Evolutionary conservation across 35 echinoderm and acorn worm species (phyloP), one percentile per base, ranked within the genome.

Genomic region (Lytechinus pictus): DNA sequence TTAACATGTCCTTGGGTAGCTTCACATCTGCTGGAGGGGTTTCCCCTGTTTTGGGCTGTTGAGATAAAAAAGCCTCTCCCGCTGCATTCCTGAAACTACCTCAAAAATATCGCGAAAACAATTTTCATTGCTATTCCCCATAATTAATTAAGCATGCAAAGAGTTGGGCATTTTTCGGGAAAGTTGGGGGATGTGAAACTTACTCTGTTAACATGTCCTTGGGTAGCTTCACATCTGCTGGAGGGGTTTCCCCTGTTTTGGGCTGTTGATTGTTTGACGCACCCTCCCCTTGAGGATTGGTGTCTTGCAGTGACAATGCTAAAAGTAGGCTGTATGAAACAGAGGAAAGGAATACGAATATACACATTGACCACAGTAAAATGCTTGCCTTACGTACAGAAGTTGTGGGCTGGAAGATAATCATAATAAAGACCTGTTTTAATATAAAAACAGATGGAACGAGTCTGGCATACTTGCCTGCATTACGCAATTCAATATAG

Each of bases 231-330:
- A 57, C 92, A 27, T 27, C 52, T 93, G 92, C 53, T 89, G 91
- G 89, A 44, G 33, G 33, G 24, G 71, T 28, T 54, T 94, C 95
- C 9, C 12, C 87, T 90, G 12, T 53, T 86, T 58, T 52, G 96
- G 86, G 94, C 94, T 97, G 86, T 29, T 86, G 89, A 28, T 89
- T 28, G 56, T 89, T 52, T 57, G 96, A 54, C 72, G 58, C 95
- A 8, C 94, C 86, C 56, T 89, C 95, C 94, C 86, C 92, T 60
- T 99, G 92, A 29, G 95, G 16, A 27, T 96, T 94, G 27, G 96
- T 95, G 60, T 99, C 97, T 96, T 99, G 96, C 28, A 99, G 94
- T 14, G 98, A 97, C 54, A 99, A 95, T 53, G 98, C 98, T 89
- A 99, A 93, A 13, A 99, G 95, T 86, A 96, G 97, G 95, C 98